phyloP scores from a whole-genome alignment of 2,797 vertebrate species.

The Crenichthys baileyi region DNA sequence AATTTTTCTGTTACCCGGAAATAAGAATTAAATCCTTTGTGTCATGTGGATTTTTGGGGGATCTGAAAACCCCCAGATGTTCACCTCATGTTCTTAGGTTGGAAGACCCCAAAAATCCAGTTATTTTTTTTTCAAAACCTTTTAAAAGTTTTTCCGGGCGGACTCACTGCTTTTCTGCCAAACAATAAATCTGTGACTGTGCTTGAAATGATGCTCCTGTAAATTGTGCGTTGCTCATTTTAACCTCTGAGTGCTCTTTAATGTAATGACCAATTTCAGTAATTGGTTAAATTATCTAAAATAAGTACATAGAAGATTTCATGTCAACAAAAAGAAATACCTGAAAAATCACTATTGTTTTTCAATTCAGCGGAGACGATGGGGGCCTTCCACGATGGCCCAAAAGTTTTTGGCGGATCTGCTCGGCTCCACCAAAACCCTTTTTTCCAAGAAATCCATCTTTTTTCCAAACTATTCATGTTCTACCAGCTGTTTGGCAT shows the following conservation, averaged over 20 bases:
- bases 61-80: not conserved
- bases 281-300: not conserved
- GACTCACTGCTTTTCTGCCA: not conserved
- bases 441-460: conserved; percentile 71
- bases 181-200: not conserved
- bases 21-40: not conserved
- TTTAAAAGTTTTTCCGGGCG: not conserved
- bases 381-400: conserved; percentile 83
- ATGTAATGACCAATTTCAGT: not conserved
- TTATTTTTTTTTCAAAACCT: not conserved
- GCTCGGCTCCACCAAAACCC: conserved; percentile 54
- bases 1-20: no score
- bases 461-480: conserved; percentile 78
- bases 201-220: not conserved
- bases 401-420: conserved; percentile 77
- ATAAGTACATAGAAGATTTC: not conserved
- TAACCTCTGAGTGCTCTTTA: not conserved
- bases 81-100: not conserved
- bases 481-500: conserved; percentile 77
- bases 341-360: not conserved
- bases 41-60: not conserved
- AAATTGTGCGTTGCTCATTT: not conserved
- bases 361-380: conserved; percentile 66
- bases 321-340: not conserved
- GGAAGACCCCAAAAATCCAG: not conserved